Percentiles rank a stretch among this genome's conserved stretches.
phyloP scores from a whole-genome alignment of 2,797 vertebrate species.

The Rhynchonycteris naso region DNA sequence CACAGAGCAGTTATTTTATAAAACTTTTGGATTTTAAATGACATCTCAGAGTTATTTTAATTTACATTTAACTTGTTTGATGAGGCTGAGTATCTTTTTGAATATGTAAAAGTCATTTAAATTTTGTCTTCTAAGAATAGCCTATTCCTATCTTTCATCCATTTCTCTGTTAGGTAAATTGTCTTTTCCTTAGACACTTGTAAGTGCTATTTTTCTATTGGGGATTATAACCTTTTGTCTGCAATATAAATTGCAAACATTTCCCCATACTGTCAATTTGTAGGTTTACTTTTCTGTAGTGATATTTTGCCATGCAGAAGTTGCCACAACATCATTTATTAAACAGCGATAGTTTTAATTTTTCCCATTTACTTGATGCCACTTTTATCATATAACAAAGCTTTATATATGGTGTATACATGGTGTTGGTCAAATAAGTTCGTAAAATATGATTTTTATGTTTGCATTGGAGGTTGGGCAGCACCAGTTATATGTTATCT shows the following conservation, averaged over 20 bases:
- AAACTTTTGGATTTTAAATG: background rate
- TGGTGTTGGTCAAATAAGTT: no score
- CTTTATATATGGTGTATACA: background rate
- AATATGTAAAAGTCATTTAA: background rate
- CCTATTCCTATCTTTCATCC: background rate
- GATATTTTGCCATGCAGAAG: background rate
- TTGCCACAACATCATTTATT: background rate
- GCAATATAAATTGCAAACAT: background rate
- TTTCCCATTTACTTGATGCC: background rate
- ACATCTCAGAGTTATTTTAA: background rate
- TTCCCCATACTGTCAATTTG: background rate
- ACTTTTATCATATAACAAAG: background rate
- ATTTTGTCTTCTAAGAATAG: background rate
- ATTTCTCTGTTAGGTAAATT: background rate
- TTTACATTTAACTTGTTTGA: background rate
- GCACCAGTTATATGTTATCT: no score
- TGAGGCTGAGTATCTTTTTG: background rate
- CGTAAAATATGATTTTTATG: no score
- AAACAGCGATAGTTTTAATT: background rate
- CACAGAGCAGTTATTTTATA: background rate
- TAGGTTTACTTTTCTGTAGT: background rate
- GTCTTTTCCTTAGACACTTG: background rate
- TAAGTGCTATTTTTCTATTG: background rate
- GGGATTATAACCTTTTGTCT: background rate
- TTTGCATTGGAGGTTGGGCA: no score